phyloP scores from a whole-genome alignment of 2,113 vertebrate genomes.

The Ploceus nigricollis region DNA sequence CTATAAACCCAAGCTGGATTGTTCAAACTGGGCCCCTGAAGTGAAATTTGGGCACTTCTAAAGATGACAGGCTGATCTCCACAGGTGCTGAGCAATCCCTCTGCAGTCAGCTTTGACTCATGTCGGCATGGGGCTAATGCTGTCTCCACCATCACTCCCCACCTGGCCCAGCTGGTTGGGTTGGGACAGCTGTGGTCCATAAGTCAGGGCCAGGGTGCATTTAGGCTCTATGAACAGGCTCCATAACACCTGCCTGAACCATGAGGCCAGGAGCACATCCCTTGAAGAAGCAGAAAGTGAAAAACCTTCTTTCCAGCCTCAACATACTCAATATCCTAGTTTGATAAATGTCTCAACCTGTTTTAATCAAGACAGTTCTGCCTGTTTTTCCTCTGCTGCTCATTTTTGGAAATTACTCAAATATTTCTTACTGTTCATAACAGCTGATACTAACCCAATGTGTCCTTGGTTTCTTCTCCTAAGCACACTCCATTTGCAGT shows the following conservation, averaged over 20 bases:
- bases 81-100: not conserved
- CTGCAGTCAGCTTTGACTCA: not conserved
- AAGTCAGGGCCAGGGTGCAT: not conserved
- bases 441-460: not conserved
- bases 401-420: not conserved
- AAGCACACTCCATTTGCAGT: not conserved
- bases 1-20: not conserved
- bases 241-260: not conserved
- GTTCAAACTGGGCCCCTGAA: not conserved
- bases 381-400: not conserved
- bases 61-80: not conserved
- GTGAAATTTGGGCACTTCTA: not conserved
- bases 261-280: fast-evolving
- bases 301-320: not conserved
- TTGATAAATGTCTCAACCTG: not conserved
- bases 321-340: not conserved
- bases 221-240: not conserved
- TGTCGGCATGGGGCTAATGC: not conserved
- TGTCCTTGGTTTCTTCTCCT: not conserved
- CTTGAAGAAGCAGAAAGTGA: not conserved
- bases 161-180: not conserved
- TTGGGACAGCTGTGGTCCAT: not conserved
- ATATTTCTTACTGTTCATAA: not conserved
- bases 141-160: not conserved
- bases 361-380: not conserved